Evolutionary conservation across 2,888 invertebrate species (phyloP).

Genomic region (Microplitis deprimator): DNA sequence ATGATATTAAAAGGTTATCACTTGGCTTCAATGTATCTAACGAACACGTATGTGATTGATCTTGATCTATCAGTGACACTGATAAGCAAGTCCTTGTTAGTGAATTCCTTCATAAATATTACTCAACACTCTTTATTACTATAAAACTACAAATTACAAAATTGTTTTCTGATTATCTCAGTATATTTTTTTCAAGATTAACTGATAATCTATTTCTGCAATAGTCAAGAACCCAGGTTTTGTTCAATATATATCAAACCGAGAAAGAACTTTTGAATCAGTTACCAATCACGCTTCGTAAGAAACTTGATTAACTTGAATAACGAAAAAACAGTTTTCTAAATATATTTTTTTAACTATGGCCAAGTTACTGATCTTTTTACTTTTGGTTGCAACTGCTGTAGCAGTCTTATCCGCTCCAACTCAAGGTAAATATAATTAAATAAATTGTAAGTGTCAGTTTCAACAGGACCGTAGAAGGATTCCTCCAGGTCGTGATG

Average conservation of each 20-base stretch:
- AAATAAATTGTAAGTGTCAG: too few species aligned
- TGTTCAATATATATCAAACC: not conserved
- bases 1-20: too few species aligned
- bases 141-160: too few species aligned
- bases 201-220: not conserved
- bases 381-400: not conserved
- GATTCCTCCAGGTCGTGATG: too few species aligned
- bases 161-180: too few species aligned
- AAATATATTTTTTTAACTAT: not conserved
- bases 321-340: not conserved
- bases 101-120: too few species aligned
- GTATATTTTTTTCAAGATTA: not conserved
- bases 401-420: not conserved
- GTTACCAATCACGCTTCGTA: not conserved
- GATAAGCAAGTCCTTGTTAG: too few species aligned
- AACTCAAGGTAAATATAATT: not conserved
- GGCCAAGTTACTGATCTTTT: not conserved
- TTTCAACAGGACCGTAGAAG: too few species aligned
- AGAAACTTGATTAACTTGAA: not conserved
- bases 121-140: too few species aligned
- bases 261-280: not conserved
- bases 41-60: too few species aligned
- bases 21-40: too few species aligned
- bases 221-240: not conserved
- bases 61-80: too few species aligned